Evolutionary conservation across 1,140 invertebrate genomes (phyloP).

Genomic region (Physella acuta): DNA sequence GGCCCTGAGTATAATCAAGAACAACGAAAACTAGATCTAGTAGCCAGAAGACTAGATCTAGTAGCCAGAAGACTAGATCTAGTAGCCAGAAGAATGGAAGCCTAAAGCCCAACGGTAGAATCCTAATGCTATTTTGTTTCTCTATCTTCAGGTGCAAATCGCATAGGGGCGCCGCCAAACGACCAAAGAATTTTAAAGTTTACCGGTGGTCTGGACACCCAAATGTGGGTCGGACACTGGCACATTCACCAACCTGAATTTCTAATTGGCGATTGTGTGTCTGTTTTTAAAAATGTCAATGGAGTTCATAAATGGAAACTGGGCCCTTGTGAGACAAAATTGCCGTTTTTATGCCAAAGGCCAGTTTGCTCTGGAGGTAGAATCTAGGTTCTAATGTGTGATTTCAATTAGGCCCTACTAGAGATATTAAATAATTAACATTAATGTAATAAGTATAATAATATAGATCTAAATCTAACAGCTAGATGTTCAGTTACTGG

Average conservation of each 20-base stretch:
- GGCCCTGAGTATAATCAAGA: no score
- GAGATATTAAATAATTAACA: no score
- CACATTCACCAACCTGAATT: slow-evolving; percentile 30
- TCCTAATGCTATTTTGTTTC: not conserved
- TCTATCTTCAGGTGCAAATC: slow-evolving; percentile 15
- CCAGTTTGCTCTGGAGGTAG: slow-evolving; percentile 34
- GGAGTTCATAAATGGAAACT: slow-evolving; percentile 28
- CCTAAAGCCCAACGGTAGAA: no score
- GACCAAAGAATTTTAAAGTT: slow-evolving; percentile 19
- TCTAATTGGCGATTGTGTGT: slow-evolving; percentile 26
- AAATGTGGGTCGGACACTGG: slow-evolving; percentile 35
- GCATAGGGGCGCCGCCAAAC: not conserved
- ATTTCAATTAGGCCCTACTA: no score
- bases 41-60: no score
- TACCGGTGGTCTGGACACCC: slow-evolving; percentile 28
- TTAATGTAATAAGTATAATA: no score
- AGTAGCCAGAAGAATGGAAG: no score
- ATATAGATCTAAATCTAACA: no score
- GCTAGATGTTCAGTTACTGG: no score
- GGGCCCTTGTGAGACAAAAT: slow-evolving; percentile 32
- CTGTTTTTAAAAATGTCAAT: not conserved
- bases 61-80: no score
- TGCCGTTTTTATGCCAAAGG: slow-evolving; percentile 34
- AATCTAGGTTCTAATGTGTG: no score
- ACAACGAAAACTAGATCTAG: no score